Base-by-base conservation (phyloP, 2,797 vertebrate species). In the Gallinago stenura region DNA sequence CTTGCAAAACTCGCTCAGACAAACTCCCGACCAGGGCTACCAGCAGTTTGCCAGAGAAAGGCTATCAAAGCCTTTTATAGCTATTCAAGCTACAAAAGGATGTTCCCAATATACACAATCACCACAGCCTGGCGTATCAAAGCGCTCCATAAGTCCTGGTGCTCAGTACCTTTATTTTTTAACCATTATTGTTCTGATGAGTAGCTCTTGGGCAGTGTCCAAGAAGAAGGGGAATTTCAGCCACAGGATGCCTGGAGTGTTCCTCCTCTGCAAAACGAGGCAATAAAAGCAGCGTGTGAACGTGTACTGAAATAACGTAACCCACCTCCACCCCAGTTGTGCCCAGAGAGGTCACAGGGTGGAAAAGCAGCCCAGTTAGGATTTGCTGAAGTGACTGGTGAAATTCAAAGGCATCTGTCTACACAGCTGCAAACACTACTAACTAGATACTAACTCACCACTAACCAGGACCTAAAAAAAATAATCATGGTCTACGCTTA, bases 161-260 rank as follows among this genome's bases (percentile, higher is more conserved):
- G 79, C 61, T 95, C 61, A 62, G 76, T 66, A 93, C 54, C 26
- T 2, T 72, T 78, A 72, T 86, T 94, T 95, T 93, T 91, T 53
- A 95, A 70, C 80, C 88, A 9, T 86, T 93, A 90, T 39, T 95
- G 70, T 95, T 95, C 85, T 79, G 82, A 94, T 28, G 31, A 94
- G 77, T 58, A 95, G 83, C 76, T 66, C 82, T 72, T 94, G 85
- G 65, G 91, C 46, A 71, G 35, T 6, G 21, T 68, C 89, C 93
- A 94, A 91, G 85, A 91, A 83, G 22, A 94, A 85, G 33, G 50
- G n/a, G 76, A 65, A 85, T 83, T 93, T 94, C 91, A 78, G 72
- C 92, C 64, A 58, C 0, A 0, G 68, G 53, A 77, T 68, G 82
- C 76, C 79, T 70, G 58, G 30, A 89, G 82, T 6, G 7, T 30